Conservation (phyloP, 2,888 invertebrate species). For the Augiades crinisus region DNA sequence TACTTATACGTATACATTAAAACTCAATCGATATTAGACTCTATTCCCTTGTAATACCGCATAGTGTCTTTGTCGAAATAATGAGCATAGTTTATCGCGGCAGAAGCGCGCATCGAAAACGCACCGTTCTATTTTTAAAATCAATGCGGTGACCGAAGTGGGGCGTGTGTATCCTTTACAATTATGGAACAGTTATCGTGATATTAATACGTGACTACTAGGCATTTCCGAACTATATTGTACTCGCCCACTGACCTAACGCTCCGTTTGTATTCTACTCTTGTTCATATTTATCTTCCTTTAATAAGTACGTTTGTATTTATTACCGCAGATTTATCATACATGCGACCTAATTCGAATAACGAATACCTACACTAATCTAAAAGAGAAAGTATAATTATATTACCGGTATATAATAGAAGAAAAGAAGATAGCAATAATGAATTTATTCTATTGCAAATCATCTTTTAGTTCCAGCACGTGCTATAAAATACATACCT, state of each 20-base stretch:
- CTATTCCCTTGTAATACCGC: slow-evolving; percentile 42
- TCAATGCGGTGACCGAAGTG: slow-evolving; percentile 77
- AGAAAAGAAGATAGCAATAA: no score
- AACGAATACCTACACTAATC: no score
- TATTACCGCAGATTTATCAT: no score
- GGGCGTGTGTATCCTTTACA: slow-evolving; percentile 70
- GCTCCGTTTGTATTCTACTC: slow-evolving; percentile 1
- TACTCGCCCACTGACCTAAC: slow-evolving; percentile 7
- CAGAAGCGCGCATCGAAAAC: slow-evolving; percentile 64
- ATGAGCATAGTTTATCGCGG: slow-evolving; percentile 49
- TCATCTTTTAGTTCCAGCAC: no score
- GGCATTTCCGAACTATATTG: slow-evolving; percentile 2
- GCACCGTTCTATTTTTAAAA: slow-evolving; percentile 79
- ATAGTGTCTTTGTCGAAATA: slow-evolving; percentile 33
- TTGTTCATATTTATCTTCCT: not conserved
- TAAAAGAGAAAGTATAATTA: no score
- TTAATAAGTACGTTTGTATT: no score
- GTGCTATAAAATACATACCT: no score
- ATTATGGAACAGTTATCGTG: slow-evolving; percentile 58
- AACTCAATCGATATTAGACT: slow-evolving; percentile 42
- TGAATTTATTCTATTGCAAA: no score
- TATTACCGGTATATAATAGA: no score
- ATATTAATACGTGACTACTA: slow-evolving; percentile 27
- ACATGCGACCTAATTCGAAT: no score
- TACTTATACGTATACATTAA: slow-evolving; percentile 39